Evolutionary conservation across 1,140 invertebrate species (phyloP).

Genomic region (Drosophila sp.): DNA sequence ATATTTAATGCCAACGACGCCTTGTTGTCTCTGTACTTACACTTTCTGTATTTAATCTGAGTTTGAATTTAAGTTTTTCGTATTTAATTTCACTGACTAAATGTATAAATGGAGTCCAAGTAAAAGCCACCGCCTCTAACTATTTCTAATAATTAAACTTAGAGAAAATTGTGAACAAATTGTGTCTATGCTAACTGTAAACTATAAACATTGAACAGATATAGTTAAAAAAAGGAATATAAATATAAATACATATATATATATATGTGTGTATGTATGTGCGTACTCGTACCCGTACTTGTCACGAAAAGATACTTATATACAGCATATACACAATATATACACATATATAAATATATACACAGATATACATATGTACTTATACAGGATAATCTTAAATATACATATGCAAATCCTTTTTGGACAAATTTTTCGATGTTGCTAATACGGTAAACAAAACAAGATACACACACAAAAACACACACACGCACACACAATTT

Average conservation of each 20-base stretch:
- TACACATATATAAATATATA: constrained; percentile 41
- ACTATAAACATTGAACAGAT: constrained; percentile 46
- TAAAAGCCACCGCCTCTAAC: constrained; percentile 83
- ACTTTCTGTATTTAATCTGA: not conserved
- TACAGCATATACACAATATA: constrained; percentile 67
- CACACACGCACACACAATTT: constrained; percentile 15
- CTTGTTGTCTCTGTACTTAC: constrained; percentile 32
- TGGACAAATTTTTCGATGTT: constrained; percentile 81
- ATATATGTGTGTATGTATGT: constrained; percentile 32
- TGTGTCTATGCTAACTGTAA: constrained; percentile 72
- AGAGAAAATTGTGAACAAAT: constrained; percentile 80
- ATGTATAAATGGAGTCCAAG: constrained; percentile 83
- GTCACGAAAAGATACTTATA: constrained; percentile 57
- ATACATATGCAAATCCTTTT: constrained; percentile 73
- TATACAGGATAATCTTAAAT: constrained; percentile 47
- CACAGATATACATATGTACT: constrained; percentile 33
- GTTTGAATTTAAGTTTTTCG: constrained; percentile 10
- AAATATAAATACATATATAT: too few species aligned
- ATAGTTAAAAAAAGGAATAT: too few species aligned
- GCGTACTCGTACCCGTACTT: constrained; percentile 15
- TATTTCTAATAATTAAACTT: constrained; percentile 74
- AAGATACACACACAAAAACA: constrained; percentile 33
- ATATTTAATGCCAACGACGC: constrained; percentile 31
- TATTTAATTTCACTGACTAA: constrained; percentile 70
- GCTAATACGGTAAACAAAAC: constrained; percentile 47